phyloP scores from a whole-genome alignment of 1,140 invertebrate species.

The Micrasema longulum region DNA sequence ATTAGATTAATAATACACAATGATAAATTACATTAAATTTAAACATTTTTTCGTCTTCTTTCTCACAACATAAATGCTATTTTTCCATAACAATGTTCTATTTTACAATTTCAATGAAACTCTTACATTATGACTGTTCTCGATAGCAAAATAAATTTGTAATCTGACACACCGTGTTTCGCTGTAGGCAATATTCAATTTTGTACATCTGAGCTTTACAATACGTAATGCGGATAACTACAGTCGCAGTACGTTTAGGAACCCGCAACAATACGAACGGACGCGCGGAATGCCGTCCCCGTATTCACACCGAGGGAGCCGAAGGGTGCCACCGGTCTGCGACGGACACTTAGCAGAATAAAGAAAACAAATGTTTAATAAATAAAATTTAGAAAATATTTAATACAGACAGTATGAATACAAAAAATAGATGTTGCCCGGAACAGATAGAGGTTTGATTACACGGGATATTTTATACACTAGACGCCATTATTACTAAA shows the following conservation, averaged over 20 bases:
- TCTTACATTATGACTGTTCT: no score
- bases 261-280: no score
- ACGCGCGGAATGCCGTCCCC: no score
- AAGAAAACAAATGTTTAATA: slow-evolving; percentile 22
- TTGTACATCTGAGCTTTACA: no score
- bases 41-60: slow-evolving; percentile 25
- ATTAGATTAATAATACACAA: slow-evolving; percentile 32
- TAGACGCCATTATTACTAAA: slow-evolving; percentile 20
- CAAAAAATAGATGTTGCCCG: slow-evolving; percentile 25
- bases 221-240: no score
- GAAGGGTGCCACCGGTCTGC: no score
- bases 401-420: slow-evolving; percentile 28
- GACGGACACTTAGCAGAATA: no score
- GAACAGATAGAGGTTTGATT: slow-evolving; percentile 17
- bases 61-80: slow-evolving; percentile 19
- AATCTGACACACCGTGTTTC: no score
- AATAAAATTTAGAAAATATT: slow-evolving; percentile 34
- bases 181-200: no score
- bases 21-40: slow-evolving; percentile 45
- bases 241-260: no score
- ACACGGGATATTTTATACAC: slow-evolving; percentile 8
- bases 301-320: no score
- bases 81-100: slow-evolving; percentile 46
- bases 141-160: no score
- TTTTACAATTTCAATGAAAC: background rate